Evolutionary conservation across 2,113 vertebrate genomes (phyloP).

Genomic region (Eurystomus gularis): DNA sequence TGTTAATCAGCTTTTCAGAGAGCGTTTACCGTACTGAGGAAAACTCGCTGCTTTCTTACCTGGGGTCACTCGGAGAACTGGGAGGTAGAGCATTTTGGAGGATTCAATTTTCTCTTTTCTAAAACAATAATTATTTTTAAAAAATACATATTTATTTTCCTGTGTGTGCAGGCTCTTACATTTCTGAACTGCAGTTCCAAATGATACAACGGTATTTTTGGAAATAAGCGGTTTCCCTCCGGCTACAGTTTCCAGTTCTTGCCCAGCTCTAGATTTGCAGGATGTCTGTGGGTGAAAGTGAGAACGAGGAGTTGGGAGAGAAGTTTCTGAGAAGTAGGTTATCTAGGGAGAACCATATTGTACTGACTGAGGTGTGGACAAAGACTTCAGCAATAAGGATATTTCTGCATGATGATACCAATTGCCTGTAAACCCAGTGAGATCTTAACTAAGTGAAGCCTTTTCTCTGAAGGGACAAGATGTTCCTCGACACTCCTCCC

Average conservation of each 20-base stretch:
- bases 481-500: neutral
- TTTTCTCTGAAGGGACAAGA: neutral
- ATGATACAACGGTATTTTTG: neutral
- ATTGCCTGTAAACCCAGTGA: constrained; percentile 6
- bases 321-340: constrained; percentile 24
- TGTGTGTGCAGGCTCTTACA: neutral
- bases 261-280: constrained; percentile 12
- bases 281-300: constrained; percentile 35
- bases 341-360: constrained; percentile 11
- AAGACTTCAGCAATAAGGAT: constrained; percentile 17
- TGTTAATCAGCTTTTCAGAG: neutral
- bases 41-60: neutral
- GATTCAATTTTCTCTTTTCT: neutral
- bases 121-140: neutral
- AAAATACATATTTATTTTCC: neutral
- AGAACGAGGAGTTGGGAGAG: neutral
- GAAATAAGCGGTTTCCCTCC: neutral
- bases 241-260: neutral
- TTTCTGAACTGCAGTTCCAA: neutral
- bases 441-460: neutral
- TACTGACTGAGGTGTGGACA: neutral
- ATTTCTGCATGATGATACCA: constrained; percentile 28
- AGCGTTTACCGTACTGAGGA: neutral
- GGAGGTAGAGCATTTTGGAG: neutral
- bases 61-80: neutral